Evolutionary conservation across 2,888 invertebrate genomes (phyloP).

Genomic region (Mythimna albipuncta): DNA sequence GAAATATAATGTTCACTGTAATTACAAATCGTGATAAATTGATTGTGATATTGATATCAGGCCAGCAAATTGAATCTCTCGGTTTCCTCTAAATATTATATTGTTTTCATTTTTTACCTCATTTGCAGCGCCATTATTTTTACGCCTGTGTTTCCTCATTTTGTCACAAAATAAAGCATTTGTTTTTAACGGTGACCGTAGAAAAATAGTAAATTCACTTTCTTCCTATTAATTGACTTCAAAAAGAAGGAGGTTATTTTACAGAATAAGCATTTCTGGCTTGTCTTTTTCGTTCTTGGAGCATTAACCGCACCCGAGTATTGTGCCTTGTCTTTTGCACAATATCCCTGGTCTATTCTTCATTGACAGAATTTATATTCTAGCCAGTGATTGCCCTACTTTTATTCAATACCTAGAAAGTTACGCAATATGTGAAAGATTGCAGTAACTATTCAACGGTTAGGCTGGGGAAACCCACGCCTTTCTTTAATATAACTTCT

Average conservation of each 20-base stretch:
- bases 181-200: not conserved
- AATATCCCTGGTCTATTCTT: not conserved
- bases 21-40: conserved; percentile 27
- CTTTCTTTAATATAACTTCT: conserved; percentile 33
- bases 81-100: not conserved
- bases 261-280: no score
- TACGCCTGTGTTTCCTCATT: not conserved
- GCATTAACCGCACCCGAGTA: no score
- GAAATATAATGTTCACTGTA: conserved; percentile 20
- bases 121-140: not conserved
- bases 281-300: no score
- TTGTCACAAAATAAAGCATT: not conserved
- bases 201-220: not conserved
- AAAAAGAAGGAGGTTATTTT: no score
- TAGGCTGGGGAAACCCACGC: conserved; percentile 23
- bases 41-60: conserved; percentile 9
- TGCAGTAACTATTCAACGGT: conserved; percentile 9
- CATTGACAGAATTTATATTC: not conserved
- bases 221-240: no score
- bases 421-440: conserved; percentile 14
- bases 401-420: conserved; percentile 1
- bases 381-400: not conserved
- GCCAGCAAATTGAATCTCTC: no score
- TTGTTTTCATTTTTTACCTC: not conserved
- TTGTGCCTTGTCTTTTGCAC: not conserved